Base-by-base conservation (phyloP, 2,888 invertebrate species). In the Sympetrum striolatum region DNA sequence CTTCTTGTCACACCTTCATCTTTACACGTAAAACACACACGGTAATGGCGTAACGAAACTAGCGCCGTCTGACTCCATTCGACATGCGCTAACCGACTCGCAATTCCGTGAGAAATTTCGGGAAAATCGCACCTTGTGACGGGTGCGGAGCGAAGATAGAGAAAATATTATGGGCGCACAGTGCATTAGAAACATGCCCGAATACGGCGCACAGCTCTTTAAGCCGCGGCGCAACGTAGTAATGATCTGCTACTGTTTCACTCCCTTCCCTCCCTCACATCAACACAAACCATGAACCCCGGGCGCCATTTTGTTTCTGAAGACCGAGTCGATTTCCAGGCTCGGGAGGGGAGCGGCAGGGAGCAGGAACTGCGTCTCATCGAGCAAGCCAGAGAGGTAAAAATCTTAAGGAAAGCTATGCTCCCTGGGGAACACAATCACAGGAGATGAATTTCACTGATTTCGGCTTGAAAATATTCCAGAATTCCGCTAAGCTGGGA, bases 211-310 rank as follows among this genome's bases (percentile, higher is more conserved):
- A 86, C 58, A 37, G 37, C 53, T 37, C 86, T 86, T 86, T 60
- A 86, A 86, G 86, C 86, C 86, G 86, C 86, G 58, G 86, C 86
- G 86, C 86, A 82, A 82, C 82, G 82, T 82, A 86, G 86, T 86
- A 86, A 86, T 86, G 86, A 86, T 86, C 60, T 86, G 86, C 86
- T 64, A 86, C 86, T 64, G 86, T 86, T 60, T 86, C 86, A 22
- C 37, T 37, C 37, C 35, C 37, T 60, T 39, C 60, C 22, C 64
- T 37, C 22, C 22, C 60, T 31, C 48, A 48, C 64, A n/a, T 39
- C 39, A n/a, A 39, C 37, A 37, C 39, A 39, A 81, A 37, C 81
- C 44, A 35, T 39, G 39, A 86, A 58, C 86, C 86, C n/a, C 31
- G 82, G 86, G 15, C 86, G 86, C 86, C 86, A 86, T 86, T 86